Evolutionary conservation across 2,113 vertebrate species (phyloP), one percentile per base, ranked within the genome.

Genomic region (Pachypanchax playfairii): DNA sequence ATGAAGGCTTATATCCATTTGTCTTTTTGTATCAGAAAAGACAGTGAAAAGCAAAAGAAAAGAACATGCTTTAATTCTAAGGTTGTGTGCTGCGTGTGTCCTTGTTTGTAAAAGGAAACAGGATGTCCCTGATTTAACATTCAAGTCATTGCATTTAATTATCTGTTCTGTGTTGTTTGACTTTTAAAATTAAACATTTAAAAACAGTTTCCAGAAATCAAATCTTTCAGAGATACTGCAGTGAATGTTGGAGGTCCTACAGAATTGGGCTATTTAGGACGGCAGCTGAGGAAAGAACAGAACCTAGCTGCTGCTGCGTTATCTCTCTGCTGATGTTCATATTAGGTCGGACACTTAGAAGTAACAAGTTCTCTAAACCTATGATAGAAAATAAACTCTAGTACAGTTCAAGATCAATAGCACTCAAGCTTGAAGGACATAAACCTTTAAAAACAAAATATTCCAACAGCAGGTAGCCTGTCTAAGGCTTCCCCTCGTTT

Each of bases 391-490:
- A 18, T 33, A 15, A 57, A 29, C 18, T 24, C 10, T 44, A 31
- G 26, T 26, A 59, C 12, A 43, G 52, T 10, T 28, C 24, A 21
- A 24, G 4, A 65, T 61, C 38, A 49, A 41, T 61, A 61, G 18
- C 25, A 35, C 25, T 29, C 28, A 46, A 38, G 26, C 49, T 35
- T 11, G 5, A 36, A 53, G 48, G 62, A 14, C 26, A 28, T 18
- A 46, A 59, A 25, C 17, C 17, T 6, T 6, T 15, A 18, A 10
- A 35, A 35, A 52, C 41, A 8, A 12, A 65, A 54, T 31, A 59
- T 41, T 17, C 17, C 58, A 26, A 33, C 49, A 38, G 5, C 38
- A 39, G 25, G 61, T 46, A 51, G 53, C 44, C 47, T 71, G 62
- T 51, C 41, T 58, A 43, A 44, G 21, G 33, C 57, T 50, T 55